phyloP scores from a whole-genome alignment of 2,888 invertebrate species.

The Agelastica alni region DNA sequence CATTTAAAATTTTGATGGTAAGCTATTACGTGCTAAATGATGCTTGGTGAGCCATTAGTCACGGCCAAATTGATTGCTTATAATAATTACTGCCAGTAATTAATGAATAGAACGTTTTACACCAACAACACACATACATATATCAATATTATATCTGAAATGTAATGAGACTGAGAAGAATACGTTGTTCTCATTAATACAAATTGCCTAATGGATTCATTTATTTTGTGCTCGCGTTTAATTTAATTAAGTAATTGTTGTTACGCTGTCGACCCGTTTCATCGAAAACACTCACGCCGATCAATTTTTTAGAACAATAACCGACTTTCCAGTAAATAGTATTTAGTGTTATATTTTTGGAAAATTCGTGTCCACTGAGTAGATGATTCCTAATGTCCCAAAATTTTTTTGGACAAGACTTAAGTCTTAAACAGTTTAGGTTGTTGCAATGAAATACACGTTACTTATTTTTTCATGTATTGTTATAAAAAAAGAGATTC shows the following conservation, averaged over 20 bases:
- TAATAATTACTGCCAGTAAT: constrained; percentile 22
- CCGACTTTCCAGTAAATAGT: too few species aligned
- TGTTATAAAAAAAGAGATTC: too few species aligned
- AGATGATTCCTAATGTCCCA: too few species aligned
- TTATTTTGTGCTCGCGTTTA: constrained; percentile 16
- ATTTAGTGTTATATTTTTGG: too few species aligned
- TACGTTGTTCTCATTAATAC: constrained; percentile 29
- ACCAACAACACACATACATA: too few species aligned
- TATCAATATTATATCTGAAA: constrained; percentile 28
- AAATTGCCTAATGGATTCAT: constrained; percentile 28
- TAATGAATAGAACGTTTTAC: constrained; percentile 27
- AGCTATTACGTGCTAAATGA: background rate
- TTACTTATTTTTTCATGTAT: too few species aligned
- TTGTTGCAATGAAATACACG: too few species aligned
- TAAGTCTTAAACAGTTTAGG: too few species aligned
- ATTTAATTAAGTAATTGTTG: constrained; percentile 26
- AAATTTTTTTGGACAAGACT: too few species aligned
- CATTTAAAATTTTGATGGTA: background rate
- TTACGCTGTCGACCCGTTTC: constrained; percentile 19
- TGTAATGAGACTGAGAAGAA: constrained; percentile 29
- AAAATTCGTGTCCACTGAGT: too few species aligned
- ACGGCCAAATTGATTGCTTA: constrained; percentile 21
- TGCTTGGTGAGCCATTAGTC: constrained; percentile 13
- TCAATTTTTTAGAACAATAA: too few species aligned
- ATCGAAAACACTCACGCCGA: too few species aligned